Evolutionary conservation across 1,140 invertebrate species (phyloP), one percentile per base, ranked within the genome.

Genomic region (Brachionus sp.): DNA sequence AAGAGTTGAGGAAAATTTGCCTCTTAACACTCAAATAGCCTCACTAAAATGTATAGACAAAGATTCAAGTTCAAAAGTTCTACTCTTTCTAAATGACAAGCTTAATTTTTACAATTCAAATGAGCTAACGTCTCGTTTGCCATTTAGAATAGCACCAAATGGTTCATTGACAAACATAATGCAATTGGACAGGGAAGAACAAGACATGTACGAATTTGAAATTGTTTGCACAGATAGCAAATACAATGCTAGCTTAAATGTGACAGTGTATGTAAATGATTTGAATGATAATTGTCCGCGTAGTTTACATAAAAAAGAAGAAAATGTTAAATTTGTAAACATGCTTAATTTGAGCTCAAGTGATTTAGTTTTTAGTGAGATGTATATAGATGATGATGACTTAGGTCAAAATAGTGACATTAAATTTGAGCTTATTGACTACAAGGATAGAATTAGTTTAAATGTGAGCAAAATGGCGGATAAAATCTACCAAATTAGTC

Each of bases 241-340:
- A 62, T 80, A 37, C 23, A 80, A 44, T 39, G 3, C 77, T 9
- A 80, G 77, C 6, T 35, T 39, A 62, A 25, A 80, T n/a, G 13
- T 66, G 10, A 66, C 7, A 12, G 13, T 80, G 3, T n/a, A n/a
- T 7, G 0, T 80, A 2, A 44, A 42, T 1, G 77, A 80, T 66
- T 33, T 66, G 33, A 66, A 62, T 44, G 77, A 80, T 4, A 62
- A 80, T 66, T 80, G 77, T 44, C 35, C 62, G 23, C 35, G 39
- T 13, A 42, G 7, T 37, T 33, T 62, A 0, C 1, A 62, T 13
- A 7, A 33, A 57, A 46, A 23, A 5, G 62, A 66, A 10, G 42
- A 46, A 9, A 35, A 12, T 3, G 13, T 16, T 5, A 62, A 80
- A 39, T 62, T 80, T 25, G 1, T 64, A 0, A 57, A 35, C 25